These are phyloP conservation scores for Syngnathus typhle DNA, from an alignment of 2,113 vertebrate genomes.

Conservation along the genomic window DNA sequence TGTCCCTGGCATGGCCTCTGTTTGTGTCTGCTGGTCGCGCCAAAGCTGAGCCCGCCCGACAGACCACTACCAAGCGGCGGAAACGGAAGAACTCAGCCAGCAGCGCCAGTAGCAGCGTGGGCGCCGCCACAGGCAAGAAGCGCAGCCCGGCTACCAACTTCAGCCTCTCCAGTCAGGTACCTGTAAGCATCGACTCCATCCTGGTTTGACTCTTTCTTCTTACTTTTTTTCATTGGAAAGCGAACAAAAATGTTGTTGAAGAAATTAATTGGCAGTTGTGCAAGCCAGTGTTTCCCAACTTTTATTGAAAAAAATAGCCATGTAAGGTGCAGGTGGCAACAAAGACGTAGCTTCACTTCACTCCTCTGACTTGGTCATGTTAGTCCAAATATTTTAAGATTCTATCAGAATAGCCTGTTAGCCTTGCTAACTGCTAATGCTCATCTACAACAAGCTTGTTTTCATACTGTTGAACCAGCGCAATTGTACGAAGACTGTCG, in stretches of 20 bases:
- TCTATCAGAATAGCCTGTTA: no score
- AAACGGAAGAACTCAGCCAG: slow-evolving; percentile 99
- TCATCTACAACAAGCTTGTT: no score
- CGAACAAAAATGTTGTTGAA: not conserved
- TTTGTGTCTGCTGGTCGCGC: slow-evolving; percentile 62
- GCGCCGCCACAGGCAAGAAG: slow-evolving; percentile 88
- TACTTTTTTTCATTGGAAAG: slow-evolving; percentile 1
- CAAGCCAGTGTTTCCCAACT: not conserved
- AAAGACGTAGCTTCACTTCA: no score
- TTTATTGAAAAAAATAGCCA: not conserved
- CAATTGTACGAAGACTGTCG: no score
- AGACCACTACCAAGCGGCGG: slow-evolving; percentile 92
- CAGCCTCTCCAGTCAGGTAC: slow-evolving; percentile 99
- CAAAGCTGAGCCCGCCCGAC: slow-evolving; percentile 94
- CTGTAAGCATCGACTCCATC: slow-evolving; percentile 94
- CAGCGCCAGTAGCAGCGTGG: slow-evolving; percentile 91
- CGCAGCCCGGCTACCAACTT: slow-evolving; percentile 88
- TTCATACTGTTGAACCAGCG: no score
- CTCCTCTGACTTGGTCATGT: no score
- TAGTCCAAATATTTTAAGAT: no score
- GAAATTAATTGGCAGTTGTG: not conserved
- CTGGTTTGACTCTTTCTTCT: slow-evolving; percentile 50
- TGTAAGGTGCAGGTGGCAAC: not conserved
- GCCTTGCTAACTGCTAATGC: no score
- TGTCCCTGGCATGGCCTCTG: slow-evolving; percentile 60